Evolutionary conservation across 2,888 invertebrate genomes (phyloP).

Genomic region (Trichopria drosophilae): DNA sequence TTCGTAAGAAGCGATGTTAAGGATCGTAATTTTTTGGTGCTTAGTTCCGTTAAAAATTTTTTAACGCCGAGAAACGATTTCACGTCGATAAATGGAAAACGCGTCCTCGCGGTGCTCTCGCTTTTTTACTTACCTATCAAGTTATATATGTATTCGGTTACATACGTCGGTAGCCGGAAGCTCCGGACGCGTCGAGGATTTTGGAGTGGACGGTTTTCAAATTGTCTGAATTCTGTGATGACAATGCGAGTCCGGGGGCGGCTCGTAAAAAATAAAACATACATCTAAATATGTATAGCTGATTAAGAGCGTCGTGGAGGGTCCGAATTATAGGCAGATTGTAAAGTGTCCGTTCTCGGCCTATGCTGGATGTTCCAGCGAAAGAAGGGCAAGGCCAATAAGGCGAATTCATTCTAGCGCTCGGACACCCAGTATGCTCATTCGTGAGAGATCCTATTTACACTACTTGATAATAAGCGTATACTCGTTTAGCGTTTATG

Average conservation of each 20-base stretch:
- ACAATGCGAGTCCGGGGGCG: conserved; percentile 25
- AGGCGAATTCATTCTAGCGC: conserved; percentile 22
- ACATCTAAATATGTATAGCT: conserved; percentile 15
- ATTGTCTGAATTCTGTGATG: conserved; percentile 40
- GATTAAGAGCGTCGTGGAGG: conserved; percentile 29
- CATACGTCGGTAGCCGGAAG: too few species aligned
- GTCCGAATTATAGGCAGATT: conserved; percentile 35
- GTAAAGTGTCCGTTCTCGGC: conserved; percentile 31
- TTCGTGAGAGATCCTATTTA: conserved; percentile 36
- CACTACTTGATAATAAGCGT: conserved; percentile 37
- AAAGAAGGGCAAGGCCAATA: conserved; percentile 9
- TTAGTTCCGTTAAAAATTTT: too few species aligned
- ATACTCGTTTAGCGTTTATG: conserved; percentile 37
- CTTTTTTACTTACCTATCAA: too few species aligned
- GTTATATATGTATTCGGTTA: too few species aligned
- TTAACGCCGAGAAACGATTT: too few species aligned
- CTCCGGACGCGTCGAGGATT: conserved; percentile 11
- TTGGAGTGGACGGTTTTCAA: conserved; percentile 31
- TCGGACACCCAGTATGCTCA: conserved; percentile 30
- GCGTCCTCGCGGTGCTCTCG: too few species aligned
- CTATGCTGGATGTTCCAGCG: conserved; percentile 32
- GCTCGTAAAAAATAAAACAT: conserved; percentile 17
- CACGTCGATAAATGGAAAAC: too few species aligned
- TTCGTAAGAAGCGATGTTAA: too few species aligned
- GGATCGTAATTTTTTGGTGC: too few species aligned